Base-by-base conservation (phyloP, 2,888 invertebrate species). In the Trichopria drosophilae region DNA sequence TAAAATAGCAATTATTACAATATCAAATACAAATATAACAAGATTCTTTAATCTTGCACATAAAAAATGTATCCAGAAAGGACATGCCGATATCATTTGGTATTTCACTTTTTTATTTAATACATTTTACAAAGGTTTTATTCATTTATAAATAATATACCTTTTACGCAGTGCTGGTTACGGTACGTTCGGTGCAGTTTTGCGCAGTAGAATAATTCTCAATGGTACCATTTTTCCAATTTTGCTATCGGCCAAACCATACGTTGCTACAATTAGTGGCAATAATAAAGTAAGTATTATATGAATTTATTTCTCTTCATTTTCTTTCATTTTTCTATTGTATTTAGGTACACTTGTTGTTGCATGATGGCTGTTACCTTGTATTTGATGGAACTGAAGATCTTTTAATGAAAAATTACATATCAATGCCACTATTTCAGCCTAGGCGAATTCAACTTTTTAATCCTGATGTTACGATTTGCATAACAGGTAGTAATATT, bases 401-500 rank as follows among this genome's bases (percentile, higher is more conserved):
- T 29, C 12, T 29, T 12, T 29, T 15, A 29, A 29, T 29, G 9
- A 29, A 15, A 6, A 29, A 29, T 6, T 5, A 29, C 9, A 29
- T 29, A 6, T n/a, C n/a, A n/a, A n/a, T n/a, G n/a, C n/a, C n/a
- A n/a, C n/a, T n/a, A n/a, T n/a, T n/a, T n/a, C n/a, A n/a, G n/a
- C n/a, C n/a, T 1, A 12, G 32, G 19, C 29, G 36, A 3, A 66
- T 59, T 35, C 59, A 59, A 36, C 45, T 58, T 32, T 69, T 71
- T 29, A 65, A 61, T 44, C 55, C 58, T 19, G 35, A 57, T 29
- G 50, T 63, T 44, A 40, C 53, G 20, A 55, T 55, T 36, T 65
- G 64, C 41, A 61, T 66, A 5, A 61, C 67, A 60, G 62, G 71
- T 71, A 65, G 28, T 39, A 12, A 45, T n/a, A 9, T 43, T 24